Conservation (phyloP, 2,113 vertebrate genomes). For the Puntigrus tetrazona region DNA sequence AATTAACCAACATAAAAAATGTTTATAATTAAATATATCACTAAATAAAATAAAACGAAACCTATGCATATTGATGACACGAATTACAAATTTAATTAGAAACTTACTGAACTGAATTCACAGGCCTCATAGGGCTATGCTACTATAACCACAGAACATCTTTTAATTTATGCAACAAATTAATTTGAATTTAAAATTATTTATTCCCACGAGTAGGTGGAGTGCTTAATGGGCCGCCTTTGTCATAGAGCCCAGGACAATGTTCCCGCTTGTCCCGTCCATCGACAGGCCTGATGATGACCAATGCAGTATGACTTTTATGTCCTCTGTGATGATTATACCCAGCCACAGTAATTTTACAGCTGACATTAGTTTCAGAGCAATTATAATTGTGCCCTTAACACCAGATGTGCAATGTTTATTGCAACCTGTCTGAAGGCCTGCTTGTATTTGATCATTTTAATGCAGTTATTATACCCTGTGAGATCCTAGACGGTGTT, state of each 20-base stretch:
- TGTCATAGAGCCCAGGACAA: not conserved
- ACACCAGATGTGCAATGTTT: slow-evolving; percentile 29
- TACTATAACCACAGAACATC: not conserved
- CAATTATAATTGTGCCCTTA: slow-evolving; percentile 14
- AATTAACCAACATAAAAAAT: not conserved
- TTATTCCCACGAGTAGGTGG: not conserved
- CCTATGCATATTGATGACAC: not conserved
- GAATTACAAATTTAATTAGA: not conserved
- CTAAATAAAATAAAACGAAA: not conserved
- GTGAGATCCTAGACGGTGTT: not conserved
- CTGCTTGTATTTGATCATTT: slow-evolving; percentile 14
- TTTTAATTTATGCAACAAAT: not conserved
- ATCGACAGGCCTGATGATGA: not conserved
- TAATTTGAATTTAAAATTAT: not conserved
- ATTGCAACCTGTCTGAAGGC: not conserved
- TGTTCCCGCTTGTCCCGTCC: not conserved
- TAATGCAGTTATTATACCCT: not conserved
- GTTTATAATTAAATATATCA: not conserved
- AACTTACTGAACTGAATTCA: not conserved
- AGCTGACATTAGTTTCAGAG: not conserved
- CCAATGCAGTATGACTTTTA: not conserved
- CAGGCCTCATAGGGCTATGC: not conserved
- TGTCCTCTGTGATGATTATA: slow-evolving; percentile 11
- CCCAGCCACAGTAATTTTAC: not conserved
- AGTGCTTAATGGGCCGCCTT: not conserved